A percentile compares a stretch with the other conserved stretches of the same genome.
These are phyloP conservation scores for Macrophya annulata DNA, from an alignment of 2,888 invertebrate genomes.

Conservation along the genomic window DNA sequence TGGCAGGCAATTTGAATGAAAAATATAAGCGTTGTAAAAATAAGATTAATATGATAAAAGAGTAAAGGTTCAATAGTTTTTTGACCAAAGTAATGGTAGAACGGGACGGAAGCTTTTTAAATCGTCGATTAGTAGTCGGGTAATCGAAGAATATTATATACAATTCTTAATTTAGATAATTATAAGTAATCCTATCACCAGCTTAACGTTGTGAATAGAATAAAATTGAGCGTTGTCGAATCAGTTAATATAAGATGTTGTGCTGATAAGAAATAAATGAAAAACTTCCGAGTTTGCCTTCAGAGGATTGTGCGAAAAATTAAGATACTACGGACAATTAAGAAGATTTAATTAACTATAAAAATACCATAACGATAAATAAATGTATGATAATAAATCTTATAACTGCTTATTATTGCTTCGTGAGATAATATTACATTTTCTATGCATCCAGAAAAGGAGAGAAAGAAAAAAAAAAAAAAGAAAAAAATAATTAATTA, in stretches of 20 bases:
- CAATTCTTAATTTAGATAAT: neutral
- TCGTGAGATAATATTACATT: conserved; percentile 42
- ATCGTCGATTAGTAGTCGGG: neutral
- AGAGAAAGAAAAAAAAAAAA: neutral
- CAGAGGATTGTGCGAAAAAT: conserved; percentile 41
- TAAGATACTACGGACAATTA: conserved; percentile 34
- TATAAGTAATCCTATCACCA: neutral
- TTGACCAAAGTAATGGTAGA: conserved; percentile 12
- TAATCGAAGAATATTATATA: neutral
- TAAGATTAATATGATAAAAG: neutral
- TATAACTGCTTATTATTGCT: conserved; percentile 55
- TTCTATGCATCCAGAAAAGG: neutral
- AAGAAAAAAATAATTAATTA: neutral
- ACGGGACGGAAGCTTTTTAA: neutral
- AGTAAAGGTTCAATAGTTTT: conserved; percentile 1
- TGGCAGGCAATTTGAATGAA: conserved; percentile 22
- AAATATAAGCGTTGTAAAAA: neutral
- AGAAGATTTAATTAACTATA: conserved; percentile 31
- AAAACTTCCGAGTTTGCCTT: conserved; percentile 51
- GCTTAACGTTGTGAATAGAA: conserved; percentile 26
- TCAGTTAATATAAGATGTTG: neutral
- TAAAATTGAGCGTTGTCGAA: conserved; percentile 1
- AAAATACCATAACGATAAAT: conserved; percentile 36
- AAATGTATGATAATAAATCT: conserved; percentile 54
- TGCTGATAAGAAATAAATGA: conserved; percentile 18